phyloP scores from a whole-genome alignment of 2,797 vertebrate genomes.

The Phataginus tricuspis region DNA sequence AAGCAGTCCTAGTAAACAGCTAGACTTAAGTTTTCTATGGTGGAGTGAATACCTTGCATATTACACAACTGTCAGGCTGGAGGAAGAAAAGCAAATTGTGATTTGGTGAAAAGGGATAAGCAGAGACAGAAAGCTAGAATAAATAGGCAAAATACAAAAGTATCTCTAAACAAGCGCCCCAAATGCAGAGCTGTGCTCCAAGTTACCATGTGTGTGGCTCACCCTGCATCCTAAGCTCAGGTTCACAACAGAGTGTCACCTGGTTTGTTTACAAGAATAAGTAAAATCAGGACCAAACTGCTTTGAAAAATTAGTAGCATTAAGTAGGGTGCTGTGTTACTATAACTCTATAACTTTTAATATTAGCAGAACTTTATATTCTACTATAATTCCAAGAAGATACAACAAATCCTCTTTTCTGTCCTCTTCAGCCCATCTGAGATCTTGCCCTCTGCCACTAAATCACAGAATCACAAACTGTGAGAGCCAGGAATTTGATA shows the following conservation, averaged over 20 bases:
- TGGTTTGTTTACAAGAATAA: not conserved
- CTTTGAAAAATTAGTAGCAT: not conserved
- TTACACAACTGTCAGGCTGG: not conserved
- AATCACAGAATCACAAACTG: not conserved
- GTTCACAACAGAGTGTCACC: not conserved
- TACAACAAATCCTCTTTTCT: not conserved
- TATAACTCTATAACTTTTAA: not conserved
- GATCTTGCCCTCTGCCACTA: not conserved
- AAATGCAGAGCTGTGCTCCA: not conserved
- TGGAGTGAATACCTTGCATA: not conserved
- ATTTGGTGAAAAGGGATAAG: not conserved
- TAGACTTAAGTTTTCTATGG: not conserved
- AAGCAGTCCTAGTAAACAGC: not conserved
- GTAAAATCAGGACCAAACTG: not conserved
- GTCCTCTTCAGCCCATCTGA: not conserved
- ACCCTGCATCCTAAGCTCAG: not conserved
- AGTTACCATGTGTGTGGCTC: fast-evolving
- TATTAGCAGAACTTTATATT: not conserved
- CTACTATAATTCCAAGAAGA: not conserved
- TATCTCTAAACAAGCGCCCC: not conserved
- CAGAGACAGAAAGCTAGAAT: not conserved
- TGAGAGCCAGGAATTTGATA: not conserved
- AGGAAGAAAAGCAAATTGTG: not conserved
- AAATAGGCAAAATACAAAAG: not conserved
- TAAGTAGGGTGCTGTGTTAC: not conserved